These are phyloP conservation scores for Euphydryas editha DNA, from an alignment of 2,888 invertebrate species.

Conservation along the genomic window DNA sequence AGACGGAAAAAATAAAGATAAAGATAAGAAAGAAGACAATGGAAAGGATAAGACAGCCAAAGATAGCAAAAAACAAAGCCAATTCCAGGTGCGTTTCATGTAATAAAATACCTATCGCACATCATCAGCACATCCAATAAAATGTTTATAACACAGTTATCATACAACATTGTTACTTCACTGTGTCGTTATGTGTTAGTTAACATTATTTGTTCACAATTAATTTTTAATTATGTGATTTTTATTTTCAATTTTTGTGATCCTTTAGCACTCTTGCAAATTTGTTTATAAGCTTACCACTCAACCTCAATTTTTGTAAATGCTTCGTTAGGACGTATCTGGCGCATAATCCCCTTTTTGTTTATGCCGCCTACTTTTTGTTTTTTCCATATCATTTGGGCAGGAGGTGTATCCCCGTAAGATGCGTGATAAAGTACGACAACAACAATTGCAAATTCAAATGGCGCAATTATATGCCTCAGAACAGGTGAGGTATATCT, in stretches of 20 bases:
- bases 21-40: constrained; percentile 84
- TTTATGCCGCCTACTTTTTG: constrained; percentile 83
- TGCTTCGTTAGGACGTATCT: constrained; percentile 68
- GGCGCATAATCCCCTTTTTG: constrained; percentile 77
- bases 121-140: constrained; percentile 75
- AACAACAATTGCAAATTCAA: constrained; percentile 85
- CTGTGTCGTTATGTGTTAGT: constrained; percentile 72
- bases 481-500: constrained; percentile 80
- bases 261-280: constrained; percentile 59
- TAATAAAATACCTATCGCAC: constrained; percentile 35
- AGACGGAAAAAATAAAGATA: constrained; percentile 84
- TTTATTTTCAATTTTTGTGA: constrained; percentile 52
- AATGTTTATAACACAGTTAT: constrained; percentile 59
- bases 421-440: constrained; percentile 91
- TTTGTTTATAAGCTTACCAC: constrained; percentile 56
- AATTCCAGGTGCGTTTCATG: constrained; percentile 84
- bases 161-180: constrained; percentile 63
- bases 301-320: constrained; percentile 49
- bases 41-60: constrained; percentile 84
- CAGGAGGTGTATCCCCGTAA: constrained; percentile 92
- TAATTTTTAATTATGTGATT: constrained; percentile 54
- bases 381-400: constrained; percentile 84
- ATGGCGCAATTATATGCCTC: constrained; percentile 83
- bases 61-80: constrained; percentile 85
- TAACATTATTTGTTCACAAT: constrained; percentile 64